phyloP scores from a whole-genome alignment of 1,140 invertebrate genomes.

The Hyles vespertilio region DNA sequence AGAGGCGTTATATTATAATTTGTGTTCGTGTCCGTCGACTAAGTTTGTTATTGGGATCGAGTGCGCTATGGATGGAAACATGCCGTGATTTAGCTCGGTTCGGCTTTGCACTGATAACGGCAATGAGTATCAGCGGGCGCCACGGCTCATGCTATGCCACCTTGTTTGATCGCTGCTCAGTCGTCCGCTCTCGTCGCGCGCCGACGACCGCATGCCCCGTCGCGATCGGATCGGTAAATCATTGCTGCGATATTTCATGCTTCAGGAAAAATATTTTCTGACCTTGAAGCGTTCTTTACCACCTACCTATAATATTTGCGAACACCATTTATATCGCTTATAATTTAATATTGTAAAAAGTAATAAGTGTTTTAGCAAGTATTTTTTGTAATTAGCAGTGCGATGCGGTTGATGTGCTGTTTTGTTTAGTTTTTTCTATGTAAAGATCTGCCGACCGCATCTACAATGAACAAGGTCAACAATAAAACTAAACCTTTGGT shows the following conservation, averaged over 20 bases:
- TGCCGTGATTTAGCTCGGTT: slow-evolving; percentile 47
- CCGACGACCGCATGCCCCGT: slow-evolving; percentile 25
- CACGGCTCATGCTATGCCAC: neutral
- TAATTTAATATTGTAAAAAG: neutral
- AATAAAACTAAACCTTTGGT: slow-evolving; percentile 67
- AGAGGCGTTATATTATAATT: neutral
- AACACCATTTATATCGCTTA: neutral
- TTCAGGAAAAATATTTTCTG: slow-evolving; percentile 50
- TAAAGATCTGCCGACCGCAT: neutral
- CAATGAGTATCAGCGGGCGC: slow-evolving; percentile 15
- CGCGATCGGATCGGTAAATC: neutral
- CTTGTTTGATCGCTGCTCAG: slow-evolving; percentile 18
- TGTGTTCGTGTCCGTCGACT: neutral
- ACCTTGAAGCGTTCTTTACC: slow-evolving; percentile 57
- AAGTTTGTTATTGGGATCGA: too few species aligned
- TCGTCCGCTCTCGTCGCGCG: slow-evolving; percentile 26
- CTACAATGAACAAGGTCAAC: slow-evolving; percentile 61
- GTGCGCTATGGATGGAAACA: slow-evolving; percentile 15
- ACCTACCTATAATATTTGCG: slow-evolving; percentile 36
- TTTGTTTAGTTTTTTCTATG: slow-evolving; percentile 10
- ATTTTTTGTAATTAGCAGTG: slow-evolving; percentile 12
- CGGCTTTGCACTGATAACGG: slow-evolving; percentile 63
- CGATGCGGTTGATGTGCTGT: slow-evolving; percentile 17
- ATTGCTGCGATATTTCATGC: slow-evolving; percentile 37
- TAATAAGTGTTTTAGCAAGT: too few species aligned